phyloP scores from a whole-genome alignment of 2,888 invertebrate species.

The Lycophotia porphyrea region DNA sequence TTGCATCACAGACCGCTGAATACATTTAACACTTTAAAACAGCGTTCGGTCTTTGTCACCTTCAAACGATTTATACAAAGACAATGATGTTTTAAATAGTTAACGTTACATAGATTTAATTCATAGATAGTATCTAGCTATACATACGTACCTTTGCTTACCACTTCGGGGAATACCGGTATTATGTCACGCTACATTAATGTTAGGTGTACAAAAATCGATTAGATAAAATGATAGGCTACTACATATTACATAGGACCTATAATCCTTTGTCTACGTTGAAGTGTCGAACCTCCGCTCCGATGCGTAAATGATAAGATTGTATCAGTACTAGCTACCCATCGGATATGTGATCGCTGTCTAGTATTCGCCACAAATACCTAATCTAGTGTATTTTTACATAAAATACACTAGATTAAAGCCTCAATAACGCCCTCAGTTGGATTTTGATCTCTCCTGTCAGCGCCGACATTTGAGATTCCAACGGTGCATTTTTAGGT shows the following conservation, averaged over 20 bases:
- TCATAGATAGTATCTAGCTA: not conserved
- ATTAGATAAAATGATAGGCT: constrained; percentile 2
- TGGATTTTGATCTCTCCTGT: not conserved
- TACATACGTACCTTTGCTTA: not conserved
- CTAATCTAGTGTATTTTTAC: too few relatives aligned
- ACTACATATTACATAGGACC: not conserved
- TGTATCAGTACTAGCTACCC: constrained; percentile 27
- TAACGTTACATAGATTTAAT: not conserved
- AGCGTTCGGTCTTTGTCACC: not conserved
- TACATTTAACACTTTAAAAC: not conserved
- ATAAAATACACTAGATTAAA: not conserved
- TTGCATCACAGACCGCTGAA: not conserved
- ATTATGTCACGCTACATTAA: not conserved
- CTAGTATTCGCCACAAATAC: constrained; percentile 27
- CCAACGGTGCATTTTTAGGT: not conserved
- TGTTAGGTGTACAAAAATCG: constrained; percentile 1
- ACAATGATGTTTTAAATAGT: not conserved
- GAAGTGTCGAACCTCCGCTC: constrained; percentile 18
- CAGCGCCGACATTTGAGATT: not conserved
- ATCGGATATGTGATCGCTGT: constrained; percentile 22
- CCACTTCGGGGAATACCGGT: constrained; percentile 5
- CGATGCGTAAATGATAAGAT: constrained; percentile 47
- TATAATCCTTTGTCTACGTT: constrained; percentile 5
- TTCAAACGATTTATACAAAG: not conserved
- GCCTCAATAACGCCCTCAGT: not conserved